Percentiles rank a stretch among this genome's conserved stretches.
These are phyloP conservation scores for Agonum fuliginosum DNA, from an alignment of 2,888 invertebrate species.

Conservation along the genomic window DNA sequence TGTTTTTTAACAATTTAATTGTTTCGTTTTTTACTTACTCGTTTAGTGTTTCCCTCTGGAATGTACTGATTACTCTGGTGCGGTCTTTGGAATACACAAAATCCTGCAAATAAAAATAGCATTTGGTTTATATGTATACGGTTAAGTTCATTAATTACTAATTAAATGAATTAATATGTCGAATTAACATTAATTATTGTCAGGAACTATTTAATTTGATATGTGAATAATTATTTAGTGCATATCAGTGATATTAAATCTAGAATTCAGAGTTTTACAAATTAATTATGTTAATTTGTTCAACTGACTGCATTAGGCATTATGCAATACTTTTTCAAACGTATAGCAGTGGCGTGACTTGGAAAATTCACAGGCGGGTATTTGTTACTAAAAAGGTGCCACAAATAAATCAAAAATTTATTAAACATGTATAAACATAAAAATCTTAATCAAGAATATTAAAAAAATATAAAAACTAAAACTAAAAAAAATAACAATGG, in stretches of 20 bases:
- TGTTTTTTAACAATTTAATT: neutral
- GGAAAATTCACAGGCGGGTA: too few relatives aligned
- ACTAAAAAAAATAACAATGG: too few relatives aligned
- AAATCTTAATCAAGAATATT: too few relatives aligned
- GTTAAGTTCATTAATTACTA: constrained; percentile 16
- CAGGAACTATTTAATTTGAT: constrained; percentile 1
- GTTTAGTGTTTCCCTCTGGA: constrained; percentile 88
- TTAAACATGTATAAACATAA: too few relatives aligned
- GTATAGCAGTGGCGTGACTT: too few relatives aligned
- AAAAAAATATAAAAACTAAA: too few relatives aligned
- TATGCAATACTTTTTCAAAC: neutral
- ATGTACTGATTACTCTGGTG: constrained; percentile 89
- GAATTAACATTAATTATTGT: neutral
- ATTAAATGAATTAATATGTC: constrained; percentile 12
- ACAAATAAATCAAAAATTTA: too few relatives aligned
- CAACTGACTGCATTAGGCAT: neutral
- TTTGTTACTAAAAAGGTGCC: too few relatives aligned
- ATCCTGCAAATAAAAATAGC: constrained; percentile 74
- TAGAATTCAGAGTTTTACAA: constrained; percentile 5
- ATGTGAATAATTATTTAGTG: constrained; percentile 25
- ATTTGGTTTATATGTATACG: neutral
- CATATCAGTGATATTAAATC: neutral
- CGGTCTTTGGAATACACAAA: constrained; percentile 89
- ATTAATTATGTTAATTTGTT: constrained; percentile 27
- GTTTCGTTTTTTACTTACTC: constrained; percentile 77